Base-by-base conservation (phyloP, 2,797 vertebrate species). In the Onychomys torridus region DNA sequence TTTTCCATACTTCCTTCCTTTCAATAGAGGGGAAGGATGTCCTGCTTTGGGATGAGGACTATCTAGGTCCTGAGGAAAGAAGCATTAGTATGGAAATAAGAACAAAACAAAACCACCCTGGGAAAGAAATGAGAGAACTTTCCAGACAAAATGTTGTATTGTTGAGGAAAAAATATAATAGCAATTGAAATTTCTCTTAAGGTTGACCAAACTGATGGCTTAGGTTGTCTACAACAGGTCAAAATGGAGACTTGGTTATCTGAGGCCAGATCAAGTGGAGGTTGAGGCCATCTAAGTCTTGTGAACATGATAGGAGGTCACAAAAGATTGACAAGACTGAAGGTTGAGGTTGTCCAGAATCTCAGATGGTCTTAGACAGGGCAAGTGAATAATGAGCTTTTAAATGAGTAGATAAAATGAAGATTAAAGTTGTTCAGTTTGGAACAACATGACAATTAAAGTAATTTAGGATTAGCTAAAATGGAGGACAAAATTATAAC, bases 101-200 rank as follows among this genome's bases (percentile, higher is more conserved):
- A 94, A 97, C 37, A 92, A 65, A 97, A 86, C 82, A 78, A 89
- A 94, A 65, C 63, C 71, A 78, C 32, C 27, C 81, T 32, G 29
- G 21, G 82, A 25, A 46, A 93, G 43, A 96, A 93, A 96, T 49
- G 43, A 95, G 8, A 96, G 46, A 89, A 89, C 32, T 76, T 95
- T 93, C 67, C 91, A 96, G 77, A 89, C 2, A 82, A 93, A 43
- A 61, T 91, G 32, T 89, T 21, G n/a, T 95, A 11, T 0, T 79
- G 25, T 89, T 96, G 83, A 89, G 14, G 59, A 92, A 78, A 95
- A 93, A 90, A 92, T 63, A 89, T 12, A 91, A 92, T 43, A 93
- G 49, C 57, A 89, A 34, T 76, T 82, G 55, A 90, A 83, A n/a
- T 93, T 95, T 52, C 81, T 96, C 29, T 94, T 25, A 12, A 34